These are phyloP conservation scores for Nemotelus pantherinus DNA, from an alignment of 2,888 invertebrate species.

Conservation along the genomic window DNA sequence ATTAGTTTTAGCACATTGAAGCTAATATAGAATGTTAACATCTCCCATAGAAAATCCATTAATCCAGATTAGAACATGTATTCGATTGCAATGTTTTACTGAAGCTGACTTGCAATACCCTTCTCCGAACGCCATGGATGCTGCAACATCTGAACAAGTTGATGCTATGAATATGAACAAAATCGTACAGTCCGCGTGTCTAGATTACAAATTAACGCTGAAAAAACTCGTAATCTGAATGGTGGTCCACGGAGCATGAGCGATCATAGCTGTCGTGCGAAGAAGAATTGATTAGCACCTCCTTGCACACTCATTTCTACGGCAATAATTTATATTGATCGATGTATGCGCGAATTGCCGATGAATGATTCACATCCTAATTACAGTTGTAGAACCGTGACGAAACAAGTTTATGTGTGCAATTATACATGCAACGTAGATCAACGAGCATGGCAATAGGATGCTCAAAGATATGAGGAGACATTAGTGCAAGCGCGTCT, in stretches of 20 bases:
- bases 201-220: no score
- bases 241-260: neutral
- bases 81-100: neutral
- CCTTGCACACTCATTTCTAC: neutral
- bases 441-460: no score
- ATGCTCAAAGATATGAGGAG: no score
- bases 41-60: neutral
- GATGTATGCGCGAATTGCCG: neutral
- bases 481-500: no score
- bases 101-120: no score
- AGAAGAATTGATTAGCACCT: conserved; percentile 30
- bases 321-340: neutral
- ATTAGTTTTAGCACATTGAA: no score
- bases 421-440: no score
- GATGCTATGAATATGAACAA: neutral
- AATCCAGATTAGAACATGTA: conserved; percentile 1
- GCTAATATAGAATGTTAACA: neutral
- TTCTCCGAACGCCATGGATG: neutral
- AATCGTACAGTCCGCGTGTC: neutral
- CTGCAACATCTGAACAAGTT: neutral
- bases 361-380: conserved; percentile 17
- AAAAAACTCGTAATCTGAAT: no score
- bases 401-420: neutral
- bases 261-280: neutral
- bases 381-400: conserved; percentile 3